Base-by-base conservation (phyloP, 2,888 invertebrate species). In the Mechanitis messenoides region DNA sequence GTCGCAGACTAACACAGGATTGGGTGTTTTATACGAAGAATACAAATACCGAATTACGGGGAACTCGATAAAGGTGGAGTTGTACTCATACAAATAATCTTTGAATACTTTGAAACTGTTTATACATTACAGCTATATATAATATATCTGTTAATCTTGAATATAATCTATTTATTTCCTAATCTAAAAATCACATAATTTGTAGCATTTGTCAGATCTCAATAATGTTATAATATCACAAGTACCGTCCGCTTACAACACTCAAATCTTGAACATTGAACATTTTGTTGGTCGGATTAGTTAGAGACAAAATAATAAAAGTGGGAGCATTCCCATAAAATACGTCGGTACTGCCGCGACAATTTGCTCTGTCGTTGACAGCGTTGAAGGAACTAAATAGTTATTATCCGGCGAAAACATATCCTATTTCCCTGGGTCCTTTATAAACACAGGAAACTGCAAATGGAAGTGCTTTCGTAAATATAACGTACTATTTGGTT, bases 21-120 rank as follows among this genome's bases (percentile, higher is more conserved):
- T 69, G 63, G 67, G 58, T 63, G 67, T 68, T 67, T 58, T 63
- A 62, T 55, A 60, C 64, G 58, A 60, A 62, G 70, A 68, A 69
- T 68, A 69, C 66, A 67, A 64, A 70, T 68, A 73, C 69, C 35
- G 57, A 54, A 61, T 45, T 62, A 50, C 50, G 50, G 31, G 31
- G 20, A 56, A 60, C 38, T 55, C n/a, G 38, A 50, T 50, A 31
- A n/a, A 50, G 31, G 31, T 31, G 31, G 31, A 31, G 50, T 50
- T 31, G 9, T 31, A 7, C 9, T 9, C 28, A 5, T n/a, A 47
- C 31, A 50, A 55, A 58, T 7, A 9, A 42, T 42, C 7, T 42
- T 11, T 42, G 42, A 42, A 42, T 42, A 42, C 42, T 42, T 42
- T 9, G 7, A 9, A 9, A 42, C 42, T 42, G 7, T 42, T 11